phyloP scores from a whole-genome alignment of 2,113 vertebrate species.

The Mesembrinibis cayennensis region DNA sequence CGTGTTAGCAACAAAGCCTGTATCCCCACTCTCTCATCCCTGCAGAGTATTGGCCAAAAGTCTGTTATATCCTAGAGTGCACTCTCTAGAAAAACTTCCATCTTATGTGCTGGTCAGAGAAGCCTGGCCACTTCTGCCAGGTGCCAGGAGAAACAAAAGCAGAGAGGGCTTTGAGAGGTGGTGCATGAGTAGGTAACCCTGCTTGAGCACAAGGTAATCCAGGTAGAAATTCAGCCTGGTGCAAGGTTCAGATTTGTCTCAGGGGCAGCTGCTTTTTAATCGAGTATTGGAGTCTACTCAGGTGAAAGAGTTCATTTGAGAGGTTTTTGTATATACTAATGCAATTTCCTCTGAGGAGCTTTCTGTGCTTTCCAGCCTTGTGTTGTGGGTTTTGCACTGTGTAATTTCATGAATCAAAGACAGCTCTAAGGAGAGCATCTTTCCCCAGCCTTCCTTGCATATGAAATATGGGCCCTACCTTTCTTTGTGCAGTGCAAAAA shows the following conservation, averaged over 20 bases:
- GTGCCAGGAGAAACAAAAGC: neutral
- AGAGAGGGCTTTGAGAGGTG: neutral
- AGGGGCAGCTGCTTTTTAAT: neutral
- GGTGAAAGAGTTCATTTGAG: neutral
- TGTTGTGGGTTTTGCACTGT: neutral
- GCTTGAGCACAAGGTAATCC: neutral
- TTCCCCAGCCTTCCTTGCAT: neutral
- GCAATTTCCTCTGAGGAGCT: neutral
- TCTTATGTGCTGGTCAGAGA: neutral
- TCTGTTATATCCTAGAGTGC: neutral
- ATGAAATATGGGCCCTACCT: neutral
- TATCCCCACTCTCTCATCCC: rapidly evolving
- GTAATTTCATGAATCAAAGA: neutral
- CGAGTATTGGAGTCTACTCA: neutral
- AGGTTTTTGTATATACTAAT: neutral
- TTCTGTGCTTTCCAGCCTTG: neutral
- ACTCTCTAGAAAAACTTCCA: neutral
- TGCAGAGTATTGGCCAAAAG: neutral
- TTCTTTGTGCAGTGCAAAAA: neutral
- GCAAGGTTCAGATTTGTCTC: neutral
- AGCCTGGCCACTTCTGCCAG: neutral
- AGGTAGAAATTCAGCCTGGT: neutral
- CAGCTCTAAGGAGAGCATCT: neutral
- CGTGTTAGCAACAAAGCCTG: neutral
- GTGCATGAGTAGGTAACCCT: neutral